Evolutionary conservation across 2,797 vertebrate species (phyloP).

Genomic region (Falco novaeseelandiae): DNA sequence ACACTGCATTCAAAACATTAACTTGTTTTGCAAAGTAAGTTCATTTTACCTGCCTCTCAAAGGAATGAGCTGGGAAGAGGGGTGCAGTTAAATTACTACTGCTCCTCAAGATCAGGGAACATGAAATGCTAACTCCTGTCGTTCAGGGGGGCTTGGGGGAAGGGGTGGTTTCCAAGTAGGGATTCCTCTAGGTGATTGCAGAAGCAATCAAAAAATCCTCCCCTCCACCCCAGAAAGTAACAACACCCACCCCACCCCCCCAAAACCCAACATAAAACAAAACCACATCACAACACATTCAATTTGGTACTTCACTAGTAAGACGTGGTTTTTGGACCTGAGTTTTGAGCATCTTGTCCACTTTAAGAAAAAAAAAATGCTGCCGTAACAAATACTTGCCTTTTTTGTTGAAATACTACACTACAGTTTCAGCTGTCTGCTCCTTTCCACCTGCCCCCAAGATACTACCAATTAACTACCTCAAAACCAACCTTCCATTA

Average conservation of each 20-base stretch:
- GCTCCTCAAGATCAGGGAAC: not conserved
- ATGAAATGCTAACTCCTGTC: not conserved
- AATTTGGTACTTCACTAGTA: not conserved
- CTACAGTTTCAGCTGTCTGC: not conserved
- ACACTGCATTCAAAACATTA: not conserved
- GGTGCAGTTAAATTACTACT: not conserved
- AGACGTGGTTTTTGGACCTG: not conserved
- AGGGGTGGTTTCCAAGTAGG: not conserved
- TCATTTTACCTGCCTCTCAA: not conserved
- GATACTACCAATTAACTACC: not conserved
- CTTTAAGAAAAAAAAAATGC: not conserved
- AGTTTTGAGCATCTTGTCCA: not conserved
- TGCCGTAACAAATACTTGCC: not conserved
- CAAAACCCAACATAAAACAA: not conserved
- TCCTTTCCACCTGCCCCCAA: not conserved
- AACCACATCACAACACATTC: not conserved
- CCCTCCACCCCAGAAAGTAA: not conserved
- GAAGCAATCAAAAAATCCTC: not conserved
- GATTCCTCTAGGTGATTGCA: not conserved
- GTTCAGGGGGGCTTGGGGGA: not conserved
- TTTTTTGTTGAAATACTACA: not conserved
- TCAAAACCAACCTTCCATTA: not conserved
- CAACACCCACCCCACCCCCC: not conserved
- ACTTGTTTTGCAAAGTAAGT: not conserved
- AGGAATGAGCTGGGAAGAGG: not conserved